Percentiles rank a stretch among this genome's conserved stretches.
phyloP scores from a whole-genome alignment of 2,888 invertebrate species.

The Epirrita christyi region DNA sequence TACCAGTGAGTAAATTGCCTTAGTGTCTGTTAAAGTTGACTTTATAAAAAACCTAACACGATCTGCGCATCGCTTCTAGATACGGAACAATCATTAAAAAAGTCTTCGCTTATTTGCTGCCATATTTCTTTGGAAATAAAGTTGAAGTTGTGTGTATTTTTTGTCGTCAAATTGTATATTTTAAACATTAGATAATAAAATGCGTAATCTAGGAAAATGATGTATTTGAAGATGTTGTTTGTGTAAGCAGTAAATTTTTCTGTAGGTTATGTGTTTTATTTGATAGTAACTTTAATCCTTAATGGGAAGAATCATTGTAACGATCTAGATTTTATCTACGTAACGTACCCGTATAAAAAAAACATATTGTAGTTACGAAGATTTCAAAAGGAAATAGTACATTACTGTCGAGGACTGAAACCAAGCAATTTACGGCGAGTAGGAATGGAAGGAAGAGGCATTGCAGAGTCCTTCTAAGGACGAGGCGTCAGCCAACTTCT shows the following conservation, averaged over 20 bases:
- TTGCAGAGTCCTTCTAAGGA: no score
- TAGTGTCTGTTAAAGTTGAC: conserved; percentile 49
- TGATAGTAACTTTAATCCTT: conserved; percentile 28
- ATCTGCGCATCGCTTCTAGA: conserved; percentile 40
- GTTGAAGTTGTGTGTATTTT: background rate
- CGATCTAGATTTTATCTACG: conserved; percentile 1
- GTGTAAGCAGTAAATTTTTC: conserved; percentile 27
- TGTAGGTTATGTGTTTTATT: conserved; percentile 25
- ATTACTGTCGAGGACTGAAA: no score
- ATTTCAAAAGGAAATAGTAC: no score
- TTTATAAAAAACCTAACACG: conserved; percentile 55
- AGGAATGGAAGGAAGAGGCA: no score
- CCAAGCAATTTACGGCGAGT: no score
- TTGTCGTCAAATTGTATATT: conserved; percentile 25
- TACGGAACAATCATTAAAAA: conserved; percentile 42
- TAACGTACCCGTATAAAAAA: no score
- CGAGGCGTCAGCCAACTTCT: no score
- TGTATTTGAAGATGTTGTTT: conserved; percentile 35
- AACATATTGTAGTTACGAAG: no score
- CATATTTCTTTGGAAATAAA: conserved; percentile 27
- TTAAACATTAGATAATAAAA: conserved; percentile 27
- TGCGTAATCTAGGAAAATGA: conserved; percentile 27
- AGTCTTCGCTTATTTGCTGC: conserved; percentile 29
- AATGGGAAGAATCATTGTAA: conserved; percentile 6
- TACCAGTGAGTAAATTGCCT: conserved; percentile 62